phyloP scores from a whole-genome alignment of 1,140 invertebrate genomes.

The Saxidomus purpurata region DNA sequence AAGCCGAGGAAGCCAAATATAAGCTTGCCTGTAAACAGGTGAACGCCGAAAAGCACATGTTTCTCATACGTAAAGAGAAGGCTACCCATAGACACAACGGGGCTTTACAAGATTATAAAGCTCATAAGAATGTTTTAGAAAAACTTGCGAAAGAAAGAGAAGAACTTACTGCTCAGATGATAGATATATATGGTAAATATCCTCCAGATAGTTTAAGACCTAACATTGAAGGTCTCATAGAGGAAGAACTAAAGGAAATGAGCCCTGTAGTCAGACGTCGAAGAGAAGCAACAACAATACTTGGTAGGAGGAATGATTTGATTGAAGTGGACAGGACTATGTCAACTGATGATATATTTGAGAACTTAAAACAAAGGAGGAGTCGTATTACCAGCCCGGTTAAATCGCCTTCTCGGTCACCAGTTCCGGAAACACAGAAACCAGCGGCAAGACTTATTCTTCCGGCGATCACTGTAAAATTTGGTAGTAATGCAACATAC shows the following conservation, averaged over 20 bases:
- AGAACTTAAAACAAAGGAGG: slow-evolving; percentile 43
- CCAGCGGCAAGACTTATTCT: slow-evolving; percentile 51
- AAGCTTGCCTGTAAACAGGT: slow-evolving; percentile 58
- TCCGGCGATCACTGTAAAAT: slow-evolving; percentile 56
- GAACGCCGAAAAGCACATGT: slow-evolving; percentile 56
- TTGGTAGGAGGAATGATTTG: slow-evolving; percentile 25
- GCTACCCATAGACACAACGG: slow-evolving; percentile 49
- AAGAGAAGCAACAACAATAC: slow-evolving; percentile 49
- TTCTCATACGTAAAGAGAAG: slow-evolving; percentile 57
- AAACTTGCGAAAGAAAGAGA: slow-evolving; percentile 63
- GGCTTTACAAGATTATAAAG: slow-evolving; percentile 54
- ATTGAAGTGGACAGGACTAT: slow-evolving; percentile 13
- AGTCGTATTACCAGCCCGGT: slow-evolving; percentile 35
- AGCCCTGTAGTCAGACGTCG: slow-evolving; percentile 17
- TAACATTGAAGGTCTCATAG: slow-evolving; percentile 52
- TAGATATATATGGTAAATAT: slow-evolving; percentile 55
- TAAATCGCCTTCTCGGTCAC: neutral
- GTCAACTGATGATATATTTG: slow-evolving; percentile 42
- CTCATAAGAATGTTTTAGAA: slow-evolving; percentile 56
- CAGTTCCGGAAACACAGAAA: slow-evolving; percentile 2
- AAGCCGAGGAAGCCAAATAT: slow-evolving; percentile 61
- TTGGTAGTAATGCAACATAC: slow-evolving; percentile 4
- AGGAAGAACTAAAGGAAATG: slow-evolving; percentile 55
- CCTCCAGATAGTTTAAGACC: slow-evolving; percentile 51
- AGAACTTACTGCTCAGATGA: neutral